A percentile compares a stretch with the other conserved stretches of the same genome.
Conservation (phyloP, 2,888 invertebrate genomes). For the Troglohyphantes excavatus region DNA sequence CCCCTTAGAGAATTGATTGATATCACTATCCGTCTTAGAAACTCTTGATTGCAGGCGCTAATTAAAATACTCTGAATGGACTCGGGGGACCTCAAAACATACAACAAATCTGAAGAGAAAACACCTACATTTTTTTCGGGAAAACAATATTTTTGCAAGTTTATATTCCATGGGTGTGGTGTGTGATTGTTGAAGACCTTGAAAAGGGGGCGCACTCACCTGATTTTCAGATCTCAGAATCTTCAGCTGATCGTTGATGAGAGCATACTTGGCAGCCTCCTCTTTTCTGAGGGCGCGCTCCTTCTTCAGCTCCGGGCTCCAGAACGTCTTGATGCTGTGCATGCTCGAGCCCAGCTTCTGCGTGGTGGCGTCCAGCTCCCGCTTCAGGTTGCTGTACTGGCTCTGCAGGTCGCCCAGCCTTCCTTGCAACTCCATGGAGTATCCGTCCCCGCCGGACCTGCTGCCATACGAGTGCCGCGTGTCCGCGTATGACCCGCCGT, state of each 20-base stretch:
- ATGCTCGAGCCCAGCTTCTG: constrained; percentile 99
- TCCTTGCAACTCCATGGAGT: constrained; percentile 93
- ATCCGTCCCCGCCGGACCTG: constrained; percentile 84
- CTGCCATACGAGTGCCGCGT: constrained; percentile 77
- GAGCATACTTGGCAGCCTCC: constrained; percentile 97
- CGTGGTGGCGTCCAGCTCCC: constrained; percentile 96
- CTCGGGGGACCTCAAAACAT: too few species aligned
- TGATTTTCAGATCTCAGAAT: constrained; percentile 97
- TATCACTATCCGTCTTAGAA: too few species aligned
- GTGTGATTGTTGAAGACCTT: too few species aligned
- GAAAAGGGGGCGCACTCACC: too few species aligned
- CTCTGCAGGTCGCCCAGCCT: constrained; percentile 97
- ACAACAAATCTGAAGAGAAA: too few species aligned
- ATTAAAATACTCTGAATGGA: too few species aligned
- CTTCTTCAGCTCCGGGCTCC: constrained; percentile 99
- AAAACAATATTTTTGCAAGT: too few species aligned
- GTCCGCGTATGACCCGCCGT: constrained; percentile 36
- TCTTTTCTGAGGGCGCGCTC: constrained; percentile 98
- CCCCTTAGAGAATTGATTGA: too few species aligned
- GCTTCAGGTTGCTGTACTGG: constrained; percentile 94
- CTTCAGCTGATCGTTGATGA: constrained; percentile 97
- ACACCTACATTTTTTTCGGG: too few species aligned
- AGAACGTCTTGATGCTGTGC: constrained; percentile 99
- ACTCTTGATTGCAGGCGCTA: too few species aligned
- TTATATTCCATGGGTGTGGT: too few species aligned